phyloP scores from a whole-genome alignment of 2,888 invertebrate genomes.

The Maniola hyperantus region DNA sequence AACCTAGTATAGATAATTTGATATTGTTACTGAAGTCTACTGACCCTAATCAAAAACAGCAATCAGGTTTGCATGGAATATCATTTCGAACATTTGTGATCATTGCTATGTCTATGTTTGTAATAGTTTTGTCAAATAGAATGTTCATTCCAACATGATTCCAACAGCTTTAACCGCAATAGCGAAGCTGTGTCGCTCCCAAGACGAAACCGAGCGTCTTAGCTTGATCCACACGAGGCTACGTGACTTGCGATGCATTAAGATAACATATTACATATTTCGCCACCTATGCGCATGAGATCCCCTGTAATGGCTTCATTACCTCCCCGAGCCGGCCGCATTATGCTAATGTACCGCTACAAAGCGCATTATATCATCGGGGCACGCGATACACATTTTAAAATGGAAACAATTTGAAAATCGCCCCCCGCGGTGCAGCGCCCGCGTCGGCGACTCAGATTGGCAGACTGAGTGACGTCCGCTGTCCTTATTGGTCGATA shows the following conservation, averaged over 20 bases:
- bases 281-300: conserved; percentile 57
- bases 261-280: conserved; percentile 69
- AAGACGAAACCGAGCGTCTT: conserved; percentile 14
- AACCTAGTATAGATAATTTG: too few relatives aligned
- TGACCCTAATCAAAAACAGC: neutral
- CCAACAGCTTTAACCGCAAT: conserved; percentile 4
- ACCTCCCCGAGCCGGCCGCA: conserved; percentile 50
- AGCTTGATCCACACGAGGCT: conserved; percentile 48
- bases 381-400: conserved; percentile 66
- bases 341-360: conserved; percentile 62
- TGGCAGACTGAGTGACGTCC: conserved; percentile 80
- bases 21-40: neutral
- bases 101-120: too few relatives aligned
- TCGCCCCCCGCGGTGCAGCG: conserved; percentile 74
- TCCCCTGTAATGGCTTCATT: conserved; percentile 65
- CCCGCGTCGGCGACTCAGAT: conserved; percentile 65
- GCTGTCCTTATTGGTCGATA: conserved; percentile 81
- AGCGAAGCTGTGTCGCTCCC: conserved; percentile 10
- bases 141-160: neutral
- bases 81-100: neutral
- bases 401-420: conserved; percentile 63
- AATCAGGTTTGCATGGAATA: too few relatives aligned
- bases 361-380: conserved; percentile 61
- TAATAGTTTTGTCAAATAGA: conserved; percentile 5
- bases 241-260: conserved; percentile 69